phyloP scores from a whole-genome alignment of 2,113 vertebrate genomes.

The Cephalophus harveyi region DNA sequence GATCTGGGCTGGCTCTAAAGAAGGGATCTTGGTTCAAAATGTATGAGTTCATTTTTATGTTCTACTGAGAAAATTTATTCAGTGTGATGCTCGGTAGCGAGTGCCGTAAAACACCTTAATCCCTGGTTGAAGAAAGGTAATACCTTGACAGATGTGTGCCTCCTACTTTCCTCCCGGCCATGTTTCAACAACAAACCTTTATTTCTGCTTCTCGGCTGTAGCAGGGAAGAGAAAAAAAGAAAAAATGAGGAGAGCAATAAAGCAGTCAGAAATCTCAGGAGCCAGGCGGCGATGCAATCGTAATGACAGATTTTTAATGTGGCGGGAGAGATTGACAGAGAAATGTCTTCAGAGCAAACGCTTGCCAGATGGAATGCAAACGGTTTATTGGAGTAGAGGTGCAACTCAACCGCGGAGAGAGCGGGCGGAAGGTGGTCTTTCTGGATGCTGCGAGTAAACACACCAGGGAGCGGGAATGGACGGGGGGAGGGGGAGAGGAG shows the following conservation, averaged over 20 bases:
- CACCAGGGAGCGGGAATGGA: neutral
- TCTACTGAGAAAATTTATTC: conserved; percentile 88
- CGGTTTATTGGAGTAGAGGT: conserved; percentile 95
- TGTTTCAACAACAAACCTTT: conserved; percentile 88
- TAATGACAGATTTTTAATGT: conserved; percentile 93
- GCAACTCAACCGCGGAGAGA: conserved; percentile 79
- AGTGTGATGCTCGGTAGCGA: conserved; percentile 87
- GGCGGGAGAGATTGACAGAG: conserved; percentile 96
- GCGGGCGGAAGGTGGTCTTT: conserved; percentile 79
- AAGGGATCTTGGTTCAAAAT: conserved; percentile 83
- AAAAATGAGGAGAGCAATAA: conserved; percentile 87
- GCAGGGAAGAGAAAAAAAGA: conserved; percentile 80
- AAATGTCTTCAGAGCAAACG: conserved; percentile 94
- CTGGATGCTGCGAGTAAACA: conserved; percentile 78
- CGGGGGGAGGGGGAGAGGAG: neutral
- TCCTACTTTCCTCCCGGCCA: conserved; percentile 91
- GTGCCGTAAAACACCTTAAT: conserved; percentile 89
- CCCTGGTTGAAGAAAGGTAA: conserved; percentile 95
- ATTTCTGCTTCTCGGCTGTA: conserved; percentile 87
- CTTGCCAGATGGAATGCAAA: conserved; percentile 99
- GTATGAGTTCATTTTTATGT: conserved; percentile 87
- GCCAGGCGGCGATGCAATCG: conserved; percentile 87
- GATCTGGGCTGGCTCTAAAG: conserved; percentile 81
- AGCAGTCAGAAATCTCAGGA: conserved; percentile 92
- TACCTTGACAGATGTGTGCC: conserved; percentile 95